Evolutionary conservation across 2,888 invertebrate genomes (phyloP), one percentile per base, ranked within the genome.

Genomic region (Halocaridina rubra): DNA sequence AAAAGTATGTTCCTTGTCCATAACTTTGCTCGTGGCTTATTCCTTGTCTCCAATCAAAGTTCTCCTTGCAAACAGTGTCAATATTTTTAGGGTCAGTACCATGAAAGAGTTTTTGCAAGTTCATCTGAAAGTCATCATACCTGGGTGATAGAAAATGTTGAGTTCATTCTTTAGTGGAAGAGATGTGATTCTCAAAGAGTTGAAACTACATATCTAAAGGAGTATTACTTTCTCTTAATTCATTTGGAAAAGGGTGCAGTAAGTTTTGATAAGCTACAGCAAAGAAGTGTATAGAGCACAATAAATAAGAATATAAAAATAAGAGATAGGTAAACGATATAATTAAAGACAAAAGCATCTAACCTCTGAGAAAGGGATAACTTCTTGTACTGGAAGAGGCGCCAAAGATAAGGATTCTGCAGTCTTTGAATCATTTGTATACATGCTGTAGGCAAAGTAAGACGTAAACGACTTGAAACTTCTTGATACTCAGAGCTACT

Each of bases 351-450:
- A n/a, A n/a, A n/a, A n/a, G n/a, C n/a, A n/a, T n/a, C 39, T 29
- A 72, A 82, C 82, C 78, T 33, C 27, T 22, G 22, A 7, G 22
- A 27, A 7, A 82, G 61, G 29, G 29, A n/a, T 57, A 46, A 29
- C 24, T 78, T 82, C 39, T 77, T 82, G 24, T 33, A 39, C 53
- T 82, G 78, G 16, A 82, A 27, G 30, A 72, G 39, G 19, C 27
- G 69, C 82, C 82, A 82, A n/a, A 82, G 46, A 57, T 82, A 82
- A 24, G 77, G 78, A 61, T 82, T 82, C 67, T 82, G 82, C 13
- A 82, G 61, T 77, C 82, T 82, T 24, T 72, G 29, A 4, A 82
- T 59, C 3, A 29, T 32, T n/a, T 29, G 71, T 10, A 82, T 78
- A 2, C 33, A 72, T 69, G 64, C 77, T 8, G 27, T 72, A 19